phyloP scores from a whole-genome alignment of 2,888 invertebrate genomes.

The Parnassius smintheus region DNA sequence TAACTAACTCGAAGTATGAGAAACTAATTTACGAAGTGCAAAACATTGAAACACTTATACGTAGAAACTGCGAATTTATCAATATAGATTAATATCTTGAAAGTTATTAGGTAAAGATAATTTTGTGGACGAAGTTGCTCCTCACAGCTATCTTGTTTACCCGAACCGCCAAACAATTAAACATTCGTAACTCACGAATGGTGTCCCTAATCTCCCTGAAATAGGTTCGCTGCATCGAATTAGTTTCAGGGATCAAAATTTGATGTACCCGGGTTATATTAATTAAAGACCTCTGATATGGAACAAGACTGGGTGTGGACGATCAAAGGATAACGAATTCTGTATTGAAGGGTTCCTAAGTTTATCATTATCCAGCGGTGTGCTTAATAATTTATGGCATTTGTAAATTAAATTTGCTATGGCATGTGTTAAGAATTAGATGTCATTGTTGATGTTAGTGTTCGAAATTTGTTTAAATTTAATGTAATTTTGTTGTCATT shows the following conservation, averaged over 20 bases:
- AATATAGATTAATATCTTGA: constrained; percentile 7
- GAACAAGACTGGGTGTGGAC: constrained; percentile 5
- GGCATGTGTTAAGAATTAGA: too few relatives aligned
- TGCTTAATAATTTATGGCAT: too few relatives aligned
- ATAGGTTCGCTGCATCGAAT: constrained; percentile 30
- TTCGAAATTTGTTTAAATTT: too few relatives aligned
- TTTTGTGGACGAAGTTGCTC: constrained; percentile 1
- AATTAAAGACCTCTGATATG: constrained; percentile 16
- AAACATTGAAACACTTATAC: neutral
- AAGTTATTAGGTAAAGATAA: constrained; percentile 4
- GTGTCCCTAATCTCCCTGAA: constrained; percentile 32
- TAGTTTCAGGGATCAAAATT: constrained; percentile 25
- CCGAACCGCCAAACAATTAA: constrained; percentile 27
- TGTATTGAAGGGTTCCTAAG: neutral
- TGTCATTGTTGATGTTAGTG: too few relatives aligned
- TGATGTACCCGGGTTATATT: constrained; percentile 17
- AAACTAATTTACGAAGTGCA: neutral
- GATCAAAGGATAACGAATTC: constrained; percentile 20
- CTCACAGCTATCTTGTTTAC: constrained; percentile 21
- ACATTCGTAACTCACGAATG: constrained; percentile 28
- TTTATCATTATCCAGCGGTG: too few relatives aligned
- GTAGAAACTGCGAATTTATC: neutral
- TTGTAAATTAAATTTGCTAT: too few relatives aligned
- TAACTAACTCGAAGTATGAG: too few relatives aligned
- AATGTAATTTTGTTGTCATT: too few relatives aligned